These are phyloP conservation scores for Caenorhabditis tropicalis DNA, from an alignment of 1,140 invertebrate species.

Conservation along the genomic window DNA sequence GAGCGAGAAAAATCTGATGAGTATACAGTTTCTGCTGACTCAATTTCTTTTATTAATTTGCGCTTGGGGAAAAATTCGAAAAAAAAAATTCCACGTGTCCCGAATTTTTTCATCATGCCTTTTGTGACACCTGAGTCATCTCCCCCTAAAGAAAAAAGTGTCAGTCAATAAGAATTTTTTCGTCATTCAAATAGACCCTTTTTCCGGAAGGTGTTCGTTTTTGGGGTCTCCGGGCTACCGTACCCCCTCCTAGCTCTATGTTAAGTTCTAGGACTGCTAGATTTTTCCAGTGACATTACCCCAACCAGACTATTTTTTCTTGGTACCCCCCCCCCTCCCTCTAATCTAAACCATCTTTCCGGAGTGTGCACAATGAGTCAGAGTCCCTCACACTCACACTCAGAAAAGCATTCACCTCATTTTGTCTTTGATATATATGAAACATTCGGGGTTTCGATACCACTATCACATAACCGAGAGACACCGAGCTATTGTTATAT, in stretches of 20 bases:
- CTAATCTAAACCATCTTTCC: neutral
- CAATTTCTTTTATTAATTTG: too few species aligned
- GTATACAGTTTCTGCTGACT: neutral
- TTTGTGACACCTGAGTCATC: neutral
- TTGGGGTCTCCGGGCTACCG: too few species aligned
- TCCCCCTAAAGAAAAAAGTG: neutral
- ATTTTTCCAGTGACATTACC: too few species aligned
- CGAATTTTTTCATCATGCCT: neutral
- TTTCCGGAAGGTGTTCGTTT: neutral
- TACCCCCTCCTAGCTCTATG: too few species aligned
- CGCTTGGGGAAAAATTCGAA: too few species aligned
- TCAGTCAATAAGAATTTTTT: conserved; percentile 8
- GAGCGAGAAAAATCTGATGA: conserved; percentile 9
- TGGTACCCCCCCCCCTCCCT: neutral
- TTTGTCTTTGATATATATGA: neutral
- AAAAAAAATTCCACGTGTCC: neutral
- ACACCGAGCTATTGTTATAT: conserved; percentile 11
- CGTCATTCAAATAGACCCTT: neutral
- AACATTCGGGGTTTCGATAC: neutral
- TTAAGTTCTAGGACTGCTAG: too few species aligned
- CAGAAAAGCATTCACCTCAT: neutral
- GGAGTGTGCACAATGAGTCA: conserved; percentile 38
- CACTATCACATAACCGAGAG: neutral
- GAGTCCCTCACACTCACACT: neutral
- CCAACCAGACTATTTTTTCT: too few species aligned